Evolutionary conservation across 64 coral and sea anemone species (phyloP), one percentile per base, ranked within the genome.

Genomic region (Montipora cactus): DNA sequence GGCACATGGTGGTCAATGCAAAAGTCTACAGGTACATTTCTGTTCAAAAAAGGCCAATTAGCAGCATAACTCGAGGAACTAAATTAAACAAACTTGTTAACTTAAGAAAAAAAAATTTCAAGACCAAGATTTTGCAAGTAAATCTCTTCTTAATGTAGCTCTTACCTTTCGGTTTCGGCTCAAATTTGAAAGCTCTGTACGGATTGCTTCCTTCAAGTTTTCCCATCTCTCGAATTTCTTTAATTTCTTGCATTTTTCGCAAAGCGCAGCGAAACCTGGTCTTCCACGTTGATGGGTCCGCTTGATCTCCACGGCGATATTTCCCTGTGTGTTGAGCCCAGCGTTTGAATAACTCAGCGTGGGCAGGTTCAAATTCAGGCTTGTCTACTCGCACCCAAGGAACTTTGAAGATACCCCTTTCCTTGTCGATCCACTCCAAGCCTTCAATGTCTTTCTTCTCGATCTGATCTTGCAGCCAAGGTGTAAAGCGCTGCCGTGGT

Each of bases 261-360:
- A 98, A 81, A 6, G 96, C 96, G 59, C 96, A 98, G 86, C 96
- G 94, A 81, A 98, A 98, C 28, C 96, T 84, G 10, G 93, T 98
- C 59, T 98, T 98, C 96, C 96, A 98, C 10, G 91, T 93, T 5
- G 92, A 94, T 1, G 96, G 96, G 51, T 95, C 96, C 0, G 96
- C 83, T 18, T 93, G 89, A 1, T 98, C 96, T 4, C 96, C 96
- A n/a, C 25, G 23, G 12, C 81, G 84, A 25, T 94, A 98, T 75
- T 89, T 94, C 3, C 96, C 96, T 10, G 96, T 98, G 46, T 94
- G 91, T 7, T 89, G 52, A 12, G 96, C 96, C 96, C 96, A 98
- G 59, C 78, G 83, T 22, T 94, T 90, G 45, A 98, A 98, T 15
- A 98, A 69, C 84, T 91, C 76, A 44, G 93, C 96, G 83, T 98